Base-by-base conservation (phyloP, 92 coral and sea anemone species). In the Parazoanthus atlanticus region DNA sequence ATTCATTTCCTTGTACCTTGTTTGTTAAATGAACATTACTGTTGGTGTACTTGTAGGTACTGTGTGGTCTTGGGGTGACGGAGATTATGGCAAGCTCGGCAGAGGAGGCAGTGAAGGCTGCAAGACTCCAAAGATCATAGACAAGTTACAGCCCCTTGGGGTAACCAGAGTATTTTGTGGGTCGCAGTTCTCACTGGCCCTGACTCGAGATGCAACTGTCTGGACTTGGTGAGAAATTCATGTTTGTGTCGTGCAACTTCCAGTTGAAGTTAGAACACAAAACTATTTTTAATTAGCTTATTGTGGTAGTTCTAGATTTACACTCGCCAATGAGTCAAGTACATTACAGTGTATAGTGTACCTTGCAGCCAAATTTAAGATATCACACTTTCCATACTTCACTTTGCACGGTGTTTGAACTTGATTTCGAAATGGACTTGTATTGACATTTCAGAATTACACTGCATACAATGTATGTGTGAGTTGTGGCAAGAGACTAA, bases 11-110 rank as follows among this genome's bases (percentile, higher is more conserved):
- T 52, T 52, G 17, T 15, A 52, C 58, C 58, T 52, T 0, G 58
- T 52, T 52, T 13, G 58, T 52, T 52, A 52, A 12, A 13, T 15
- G 58, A 46, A 7, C 21, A 2, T 52, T 21, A 0, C 26, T 61
- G 69, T 61, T 61, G 58, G 69, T 61, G 69, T 61, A 4, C 30
- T 34, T 77, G 56, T 84, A 96, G 98, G 98, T 71, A 97, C 96
- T 28, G 96, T 97, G 16, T 97, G 99, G 99, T 97, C 99, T 8
- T 97, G 99, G 99, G 99, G 99, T 32, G 99, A 97, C 92, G 99
- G 99, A 30, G 99, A 97, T 82, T 97, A 97, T 89, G 99, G 99
- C 25, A 97, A 97, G 81, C 98, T 97, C 17, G 99, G 99, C 8
- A 92, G 96, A 78, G 99, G 99, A 21, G 99, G 99, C 41, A 97